Evolutionary conservation across 2,797 vertebrate species (phyloP).

Genomic region (Gadopsis bispinosus): DNA sequence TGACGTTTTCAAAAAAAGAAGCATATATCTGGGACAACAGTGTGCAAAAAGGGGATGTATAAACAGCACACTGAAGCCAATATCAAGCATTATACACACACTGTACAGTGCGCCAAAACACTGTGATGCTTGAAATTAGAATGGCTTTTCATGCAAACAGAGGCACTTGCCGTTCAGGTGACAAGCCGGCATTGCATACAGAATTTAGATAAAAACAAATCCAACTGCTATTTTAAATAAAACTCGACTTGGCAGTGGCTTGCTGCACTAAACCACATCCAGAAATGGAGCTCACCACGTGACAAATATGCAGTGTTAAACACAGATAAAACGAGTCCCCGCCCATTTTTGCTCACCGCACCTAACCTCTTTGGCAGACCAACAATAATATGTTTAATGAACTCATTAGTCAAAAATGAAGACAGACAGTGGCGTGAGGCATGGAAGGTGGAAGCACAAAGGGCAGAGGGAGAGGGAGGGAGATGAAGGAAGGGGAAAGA

Average conservation of each 20-base stretch:
- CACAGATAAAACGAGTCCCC: constrained; percentile 72
- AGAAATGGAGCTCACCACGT: constrained; percentile 43
- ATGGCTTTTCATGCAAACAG: constrained; percentile 81
- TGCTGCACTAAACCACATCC: constrained; percentile 46
- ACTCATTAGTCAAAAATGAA: constrained; percentile 82
- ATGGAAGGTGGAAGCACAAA: constrained; percentile 61
- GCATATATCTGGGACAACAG: constrained; percentile 66
- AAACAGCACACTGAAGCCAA: constrained; percentile 70
- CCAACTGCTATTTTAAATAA: constrained; percentile 73
- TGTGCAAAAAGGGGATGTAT: constrained; percentile 64
- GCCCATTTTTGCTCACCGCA: constrained; percentile 53
- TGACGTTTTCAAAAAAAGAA: constrained; percentile 43
- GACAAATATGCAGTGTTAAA: constrained; percentile 62
- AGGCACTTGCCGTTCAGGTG: constrained; percentile 76
- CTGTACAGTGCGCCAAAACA: constrained; percentile 78
- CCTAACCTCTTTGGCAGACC: constrained; percentile 73
- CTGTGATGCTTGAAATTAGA: constrained; percentile 84
- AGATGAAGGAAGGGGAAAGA: not conserved
- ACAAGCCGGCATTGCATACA: constrained; percentile 68
- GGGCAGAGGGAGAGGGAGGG: constrained; percentile 49
- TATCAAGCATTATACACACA: constrained; percentile 74
- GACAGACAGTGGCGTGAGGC: constrained; percentile 76
- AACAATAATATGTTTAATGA: constrained; percentile 81
- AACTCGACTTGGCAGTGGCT: constrained; percentile 58
- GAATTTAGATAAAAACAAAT: constrained; percentile 76